phyloP scores from a whole-genome alignment of 2,113 vertebrate genomes.

The Mixornis gularis region DNA sequence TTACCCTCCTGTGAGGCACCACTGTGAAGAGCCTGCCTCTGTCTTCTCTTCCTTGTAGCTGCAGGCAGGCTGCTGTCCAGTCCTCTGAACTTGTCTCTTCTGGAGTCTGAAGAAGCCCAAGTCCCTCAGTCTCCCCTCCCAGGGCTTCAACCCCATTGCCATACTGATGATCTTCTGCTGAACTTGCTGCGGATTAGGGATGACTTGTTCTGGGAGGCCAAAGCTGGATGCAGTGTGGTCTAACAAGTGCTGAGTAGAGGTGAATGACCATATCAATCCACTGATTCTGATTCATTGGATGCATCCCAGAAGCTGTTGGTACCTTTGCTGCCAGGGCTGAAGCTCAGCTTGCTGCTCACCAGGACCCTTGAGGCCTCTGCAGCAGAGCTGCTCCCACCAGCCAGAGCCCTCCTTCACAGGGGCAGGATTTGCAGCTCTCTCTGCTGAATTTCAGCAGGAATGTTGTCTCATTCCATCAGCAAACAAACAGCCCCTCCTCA shows the following conservation, averaged over 20 bases:
- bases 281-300: background rate
- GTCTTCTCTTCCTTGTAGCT: background rate
- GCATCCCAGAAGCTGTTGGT: background rate
- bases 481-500: background rate
- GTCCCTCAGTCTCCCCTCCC: background rate
- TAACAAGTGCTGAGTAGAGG: background rate
- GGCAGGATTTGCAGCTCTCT: background rate
- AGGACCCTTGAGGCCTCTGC: fast-evolving
- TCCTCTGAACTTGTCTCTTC: background rate
- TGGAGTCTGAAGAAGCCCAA: background rate
- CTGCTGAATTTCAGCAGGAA: background rate
- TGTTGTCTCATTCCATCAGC: background rate
- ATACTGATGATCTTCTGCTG: fast-evolving
- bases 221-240: background rate
- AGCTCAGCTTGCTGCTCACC: background rate
- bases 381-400: background rate
- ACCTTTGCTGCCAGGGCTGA: background rate
- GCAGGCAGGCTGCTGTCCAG: background rate
- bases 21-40: background rate
- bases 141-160: background rate
- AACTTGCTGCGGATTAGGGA: background rate
- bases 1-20: background rate
- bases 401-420: background rate
- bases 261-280: background rate
- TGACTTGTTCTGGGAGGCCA: background rate